Conservation (phyloP, 2,888 invertebrate genomes). For the Incurvaria masculella region DNA sequence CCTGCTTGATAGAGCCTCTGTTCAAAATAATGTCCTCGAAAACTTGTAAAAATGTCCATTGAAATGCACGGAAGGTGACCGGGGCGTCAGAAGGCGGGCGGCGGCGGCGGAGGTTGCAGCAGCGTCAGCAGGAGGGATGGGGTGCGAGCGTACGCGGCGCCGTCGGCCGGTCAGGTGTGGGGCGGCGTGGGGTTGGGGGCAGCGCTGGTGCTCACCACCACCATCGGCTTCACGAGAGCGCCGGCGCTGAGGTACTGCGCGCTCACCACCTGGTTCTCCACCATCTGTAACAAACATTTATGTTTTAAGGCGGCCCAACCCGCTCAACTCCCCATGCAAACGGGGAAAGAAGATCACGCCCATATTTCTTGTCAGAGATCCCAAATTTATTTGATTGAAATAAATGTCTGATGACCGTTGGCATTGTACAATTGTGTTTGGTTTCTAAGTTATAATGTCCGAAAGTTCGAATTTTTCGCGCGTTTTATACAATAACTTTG, state of each 20-base stretch:
- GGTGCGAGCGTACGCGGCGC: neutral
- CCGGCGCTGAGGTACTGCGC: constrained; percentile 64
- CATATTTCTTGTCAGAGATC: no score
- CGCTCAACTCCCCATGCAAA: no score
- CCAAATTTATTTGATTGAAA: neutral
- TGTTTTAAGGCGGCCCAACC: no score
- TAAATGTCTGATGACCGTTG: no score
- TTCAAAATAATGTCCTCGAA: no score
- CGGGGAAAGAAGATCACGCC: no score
- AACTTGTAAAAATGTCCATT: no score
- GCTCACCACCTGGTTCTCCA: constrained; percentile 55
- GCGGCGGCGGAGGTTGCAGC: constrained; percentile 14
- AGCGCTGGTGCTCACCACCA: constrained; percentile 52
- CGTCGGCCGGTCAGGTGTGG: constrained; percentile 10
- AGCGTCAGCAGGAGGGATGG: constrained; percentile 2
- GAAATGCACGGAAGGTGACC: constrained; percentile 13
- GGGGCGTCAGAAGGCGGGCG: constrained; percentile 17
- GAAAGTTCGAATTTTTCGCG: no score
- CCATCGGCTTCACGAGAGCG: constrained; percentile 65
- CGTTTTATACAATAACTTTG: no score
- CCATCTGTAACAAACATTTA: constrained; percentile 42
- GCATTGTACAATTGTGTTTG: no score
- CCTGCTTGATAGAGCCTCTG: no score
- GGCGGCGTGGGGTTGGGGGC: constrained; percentile 21
- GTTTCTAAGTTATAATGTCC: no score